Base-by-base conservation (phyloP, 2,113 vertebrate species). In the Bubalus kerabau region DNA sequence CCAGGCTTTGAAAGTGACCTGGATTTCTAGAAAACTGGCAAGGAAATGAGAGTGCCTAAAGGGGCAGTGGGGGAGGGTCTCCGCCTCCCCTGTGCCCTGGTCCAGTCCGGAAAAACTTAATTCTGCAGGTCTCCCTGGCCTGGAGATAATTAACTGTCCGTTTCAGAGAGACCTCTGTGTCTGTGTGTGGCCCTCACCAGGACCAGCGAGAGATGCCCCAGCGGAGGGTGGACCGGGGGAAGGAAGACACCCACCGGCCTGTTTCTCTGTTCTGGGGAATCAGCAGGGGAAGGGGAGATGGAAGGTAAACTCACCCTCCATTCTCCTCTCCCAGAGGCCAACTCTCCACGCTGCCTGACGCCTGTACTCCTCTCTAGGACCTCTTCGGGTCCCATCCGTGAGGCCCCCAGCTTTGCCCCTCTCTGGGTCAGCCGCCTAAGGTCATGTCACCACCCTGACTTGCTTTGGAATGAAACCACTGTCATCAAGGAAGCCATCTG, bases 101-200 rank as follows among this genome's bases (percentile, higher is more conserved):
- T 60, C 43, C 89, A 80, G 93, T 90, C 96, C 83, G 54, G 97
- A 97, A 95, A 74, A 91, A 52, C 67, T 78, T 71, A 50, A 96
- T 96, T 97, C 96, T 86, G 78, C 82, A 94, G 92, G 64, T 80
- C 81, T 74, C 56, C 28, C 23, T 28, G 88, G 88, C 94, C 96
- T 94, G 96, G 90, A 96, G 92, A 95, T 97, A 97, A 97, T 97
- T 97, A 98, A 50, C 85, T 57, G 24, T 82, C 59, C 60, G 9
- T 85, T 90, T 57, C 62, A 13, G 91, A 93, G 30, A 96, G 83
- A 40, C 32, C 91, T 86, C 96, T 94, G 87, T 64, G 93, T 52
- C 87, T 97, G 97, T 97, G 93, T 97, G 97, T 98, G 97, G 94
- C 91, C 93, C 28, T 78, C 56, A 81, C 30, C 21, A 40, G 26